Conservation (phyloP, 2,888 invertebrate genomes). For the Trichogramma evanescens region DNA sequence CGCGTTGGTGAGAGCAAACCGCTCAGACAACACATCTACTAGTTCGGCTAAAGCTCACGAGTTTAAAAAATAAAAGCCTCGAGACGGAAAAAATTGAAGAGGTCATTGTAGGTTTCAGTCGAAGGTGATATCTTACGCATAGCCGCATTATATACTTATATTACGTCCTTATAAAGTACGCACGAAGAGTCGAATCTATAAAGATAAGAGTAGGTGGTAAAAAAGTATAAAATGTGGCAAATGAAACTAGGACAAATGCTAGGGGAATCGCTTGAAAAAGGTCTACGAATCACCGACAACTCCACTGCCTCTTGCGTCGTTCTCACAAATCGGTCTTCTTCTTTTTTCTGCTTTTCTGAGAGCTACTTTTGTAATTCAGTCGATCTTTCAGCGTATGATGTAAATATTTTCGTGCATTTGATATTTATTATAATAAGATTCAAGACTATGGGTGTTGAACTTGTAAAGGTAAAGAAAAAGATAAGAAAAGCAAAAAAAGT, state of each 20-base stretch:
- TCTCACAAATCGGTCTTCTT: constrained; percentile 11
- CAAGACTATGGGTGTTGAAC: too few relatives aligned
- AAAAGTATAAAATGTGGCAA: background rate
- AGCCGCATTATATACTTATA: too few relatives aligned
- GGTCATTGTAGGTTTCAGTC: background rate
- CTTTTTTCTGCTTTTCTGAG: background rate
- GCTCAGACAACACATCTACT: background rate
- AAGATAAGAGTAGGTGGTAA: background rate
- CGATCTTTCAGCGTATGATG: background rate
- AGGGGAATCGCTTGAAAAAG: background rate
- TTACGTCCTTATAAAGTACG: background rate
- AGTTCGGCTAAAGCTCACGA: background rate
- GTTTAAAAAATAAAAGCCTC: background rate
- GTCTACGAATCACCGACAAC: background rate
- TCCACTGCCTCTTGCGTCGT: background rate
- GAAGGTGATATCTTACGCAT: background rate
- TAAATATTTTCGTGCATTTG: too few relatives aligned
- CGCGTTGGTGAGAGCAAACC: too few relatives aligned
- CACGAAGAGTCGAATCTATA: background rate
- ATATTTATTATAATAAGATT: too few relatives aligned
- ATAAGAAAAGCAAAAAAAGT: too few relatives aligned
- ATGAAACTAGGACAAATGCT: constrained; percentile 9
- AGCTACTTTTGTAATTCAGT: constrained; percentile 17
- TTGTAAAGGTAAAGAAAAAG: too few relatives aligned
- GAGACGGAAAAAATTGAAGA: constrained; percentile 7